Evolutionary conservation across 2,113 vertebrate species (phyloP), one percentile per base, ranked within the genome.

Genomic region (Gymnocephalus cernua): DNA sequence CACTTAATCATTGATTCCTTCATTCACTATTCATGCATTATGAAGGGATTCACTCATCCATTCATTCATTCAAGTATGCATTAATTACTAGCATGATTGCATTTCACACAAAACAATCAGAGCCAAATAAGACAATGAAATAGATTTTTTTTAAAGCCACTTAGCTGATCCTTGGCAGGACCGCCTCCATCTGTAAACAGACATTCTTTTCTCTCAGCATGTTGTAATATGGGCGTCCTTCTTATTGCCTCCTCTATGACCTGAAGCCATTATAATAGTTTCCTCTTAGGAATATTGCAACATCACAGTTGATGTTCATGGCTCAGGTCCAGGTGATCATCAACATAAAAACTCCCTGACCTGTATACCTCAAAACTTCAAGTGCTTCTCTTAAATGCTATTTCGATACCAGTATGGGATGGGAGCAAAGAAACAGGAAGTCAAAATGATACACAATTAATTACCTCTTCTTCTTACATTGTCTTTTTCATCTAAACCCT

Each of bases 151-250:
- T 32, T 45, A 80, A 76, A 64, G 19, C 15, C 41, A 69, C 65
- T 1, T 65, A 58, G 76, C 79, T 78, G 47, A 80, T 47, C 59
- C 21, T 29, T 80, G 81, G 86, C 84, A 72, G 38, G 8, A 8
- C 18, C 3, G 16, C 64, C 41, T 75, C 67, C 18, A 74, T 76
- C 48, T 69, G 75, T 74, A 82, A 87, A 87, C 86, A 80, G 15
- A 41, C 67, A 47, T 80, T 84, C 87, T 88, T 80, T 63, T 82
- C 83, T 84, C 59, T 92, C 90, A 91, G 50, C 86, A 54, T 85
- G 89, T 23, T 77, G 66, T 74, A 88, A 90, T 91, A 59, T 11
- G 64, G 56, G 53, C 48, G 76, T 86, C 73, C 65, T 79, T 41
- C 65, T 79, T 41, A 29, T 27, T 67, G 65, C 45, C 59, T 79